Base-by-base conservation (phyloP, 1,140 invertebrate species). In the Drosophila ohnishii region DNA sequence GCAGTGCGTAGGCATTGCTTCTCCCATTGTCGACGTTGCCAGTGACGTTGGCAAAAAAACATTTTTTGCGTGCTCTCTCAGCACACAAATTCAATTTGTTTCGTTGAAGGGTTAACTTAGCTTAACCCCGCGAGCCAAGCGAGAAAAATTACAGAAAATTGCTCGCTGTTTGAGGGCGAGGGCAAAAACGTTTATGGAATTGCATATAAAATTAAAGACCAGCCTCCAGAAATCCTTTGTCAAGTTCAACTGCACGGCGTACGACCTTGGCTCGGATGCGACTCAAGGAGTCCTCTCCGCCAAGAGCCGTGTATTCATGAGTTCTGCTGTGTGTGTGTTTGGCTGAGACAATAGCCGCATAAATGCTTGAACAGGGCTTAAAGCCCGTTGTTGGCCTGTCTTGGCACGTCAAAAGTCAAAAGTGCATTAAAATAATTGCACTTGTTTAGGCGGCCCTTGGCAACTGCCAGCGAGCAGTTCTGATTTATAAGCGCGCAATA, bases 361-460 rank as follows among this genome's bases (percentile, higher is more conserved):
- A 84, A 88, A 84, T 72, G 80, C 80, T 86, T 65, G 28, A 66
- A 47, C 78, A 80, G 47, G 63, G 67, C 81, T 87, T 84, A 66
- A 84, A 80, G 77, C 40, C 65, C 66, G 50, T 64, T 58, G 39
- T 39, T 58, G 39, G 39, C 69, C 57, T 75, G 82, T 74, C 76
- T 67, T 64, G 81, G 74, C 56, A 90, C 88, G 89, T 89, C 85
- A 90, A 79, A 76, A 90, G 88, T 90, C 89, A 90, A 90, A 90
- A 90, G 89, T 90, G 80, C 89, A 90, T 90, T 90, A 90, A 90
- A 90, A 90, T 90, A 90, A 90, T 90, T 90, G 89, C 89, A 84
- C 82, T 86, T 79, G 88, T 75, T 90, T 76, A 73, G 72, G 66
- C 60, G 56, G 40, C 57, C 63, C 81, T 71, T 53, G 66, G 63